These are phyloP conservation scores for Schizopygopsis pylzovi DNA, from an alignment of 2,797 vertebrate genomes.

Conservation along the genomic window DNA sequence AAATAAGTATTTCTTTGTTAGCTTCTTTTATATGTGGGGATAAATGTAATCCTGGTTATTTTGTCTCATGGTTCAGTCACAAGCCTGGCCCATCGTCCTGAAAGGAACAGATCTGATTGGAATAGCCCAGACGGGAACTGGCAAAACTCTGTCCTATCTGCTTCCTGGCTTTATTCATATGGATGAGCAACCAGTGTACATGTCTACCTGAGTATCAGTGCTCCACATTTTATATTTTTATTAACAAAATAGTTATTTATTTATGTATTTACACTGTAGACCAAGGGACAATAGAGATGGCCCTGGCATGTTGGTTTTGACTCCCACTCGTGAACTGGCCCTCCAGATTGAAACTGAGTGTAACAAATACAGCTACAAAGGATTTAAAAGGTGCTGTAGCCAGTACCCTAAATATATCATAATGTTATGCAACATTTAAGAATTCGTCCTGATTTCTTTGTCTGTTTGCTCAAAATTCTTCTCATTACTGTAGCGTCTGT, in stretches of 20 bases:
- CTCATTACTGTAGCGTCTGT: constrained; percentile 81
- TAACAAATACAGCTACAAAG: constrained; percentile 90
- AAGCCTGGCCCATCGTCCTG: constrained; percentile 93
- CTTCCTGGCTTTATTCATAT: constrained; percentile 97
- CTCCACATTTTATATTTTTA: background rate
- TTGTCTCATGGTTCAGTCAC: constrained; percentile 79
- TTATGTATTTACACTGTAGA: constrained; percentile 66
- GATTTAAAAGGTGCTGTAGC: constrained; percentile 85
- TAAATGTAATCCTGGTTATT: constrained; percentile 2
- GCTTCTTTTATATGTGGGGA: background rate
- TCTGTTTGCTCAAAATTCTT: background rate
- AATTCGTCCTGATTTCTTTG: background rate
- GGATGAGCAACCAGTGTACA: constrained; percentile 92
- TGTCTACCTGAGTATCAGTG: background rate
- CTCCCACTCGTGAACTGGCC: constrained; percentile 93
- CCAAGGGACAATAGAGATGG: constrained; percentile 78
- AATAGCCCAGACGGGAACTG: constrained; percentile 96
- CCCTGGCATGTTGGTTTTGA: constrained; percentile 95
- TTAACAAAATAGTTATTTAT: background rate
- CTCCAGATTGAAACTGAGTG: constrained; percentile 93
- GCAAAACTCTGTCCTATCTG: constrained; percentile 94
- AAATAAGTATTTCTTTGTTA: constrained; percentile 39
- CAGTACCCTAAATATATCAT: background rate
- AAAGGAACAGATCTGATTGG: constrained; percentile 93
- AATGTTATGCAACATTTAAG: background rate